A percentile compares a stretch with the other conserved stretches of the same genome.
Conservation (phyloP, 1,140 invertebrate species). For the Asbolus verrucosus region DNA sequence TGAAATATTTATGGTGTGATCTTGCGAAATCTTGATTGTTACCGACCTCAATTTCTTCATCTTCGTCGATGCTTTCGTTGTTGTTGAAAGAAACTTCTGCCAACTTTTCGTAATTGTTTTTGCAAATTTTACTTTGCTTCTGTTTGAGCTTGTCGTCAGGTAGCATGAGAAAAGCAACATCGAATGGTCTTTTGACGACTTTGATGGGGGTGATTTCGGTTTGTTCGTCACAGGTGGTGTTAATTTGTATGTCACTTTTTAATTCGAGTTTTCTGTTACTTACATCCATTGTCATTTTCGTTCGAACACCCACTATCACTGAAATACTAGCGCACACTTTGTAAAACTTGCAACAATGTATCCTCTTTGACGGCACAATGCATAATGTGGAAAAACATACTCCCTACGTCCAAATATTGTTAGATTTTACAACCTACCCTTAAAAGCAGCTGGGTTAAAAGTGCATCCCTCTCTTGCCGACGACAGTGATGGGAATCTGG, state of each 20-base stretch:
- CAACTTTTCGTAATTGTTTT: slow-evolving; percentile 52
- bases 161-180: slow-evolving; percentile 89
- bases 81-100: slow-evolving; percentile 60
- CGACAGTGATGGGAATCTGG: slow-evolving; percentile 48
- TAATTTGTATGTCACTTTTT: slow-evolving; percentile 56
- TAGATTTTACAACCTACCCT: slow-evolving; percentile 59
- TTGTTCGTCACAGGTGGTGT: slow-evolving; percentile 49
- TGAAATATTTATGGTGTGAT: slow-evolving; percentile 56
- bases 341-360: slow-evolving; percentile 9
- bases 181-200: slow-evolving; percentile 80
- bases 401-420: slow-evolving; percentile 64
- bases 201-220: slow-evolving; percentile 56
- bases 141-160: slow-evolving; percentile 83
- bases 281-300: slow-evolving; percentile 59
- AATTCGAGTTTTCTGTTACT: slow-evolving; percentile 58
- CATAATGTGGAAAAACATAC: slow-evolving; percentile 64
- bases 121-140: slow-evolving; percentile 68
- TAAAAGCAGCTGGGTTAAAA: slow-evolving; percentile 56
- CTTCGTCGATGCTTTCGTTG: slow-evolving; percentile 53
- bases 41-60: slow-evolving; percentile 68
- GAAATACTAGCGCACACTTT: background rate
- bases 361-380: slow-evolving; percentile 52
- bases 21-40: slow-evolving; percentile 63
- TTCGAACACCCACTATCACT: slow-evolving; percentile 3
- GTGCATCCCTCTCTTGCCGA: slow-evolving; percentile 57